phyloP scores from a whole-genome alignment of 2,797 vertebrate genomes.

The Sebastes dallii region DNA sequence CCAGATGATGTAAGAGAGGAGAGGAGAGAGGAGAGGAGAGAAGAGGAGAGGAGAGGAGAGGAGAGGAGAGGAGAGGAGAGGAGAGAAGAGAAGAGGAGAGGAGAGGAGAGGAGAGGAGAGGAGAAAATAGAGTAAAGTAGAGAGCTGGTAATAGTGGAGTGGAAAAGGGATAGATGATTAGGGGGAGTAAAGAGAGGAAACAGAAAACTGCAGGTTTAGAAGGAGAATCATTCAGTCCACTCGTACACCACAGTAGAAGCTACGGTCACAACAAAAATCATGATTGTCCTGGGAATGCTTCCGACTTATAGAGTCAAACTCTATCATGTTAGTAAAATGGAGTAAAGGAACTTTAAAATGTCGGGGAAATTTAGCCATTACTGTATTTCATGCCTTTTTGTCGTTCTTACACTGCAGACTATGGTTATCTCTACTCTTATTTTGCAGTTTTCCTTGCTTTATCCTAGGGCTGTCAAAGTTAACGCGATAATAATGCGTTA shows the following conservation, averaged over 20 bases:
- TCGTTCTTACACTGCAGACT: background rate
- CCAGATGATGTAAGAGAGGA: constrained; percentile 35
- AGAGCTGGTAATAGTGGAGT: background rate
- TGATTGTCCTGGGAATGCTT: background rate
- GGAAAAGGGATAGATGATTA: background rate
- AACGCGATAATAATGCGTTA: no score
- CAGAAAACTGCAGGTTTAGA: constrained; percentile 10
- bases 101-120: background rate
- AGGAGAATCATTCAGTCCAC: background rate
- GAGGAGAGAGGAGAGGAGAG: background rate
- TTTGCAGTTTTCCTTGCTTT: no score
- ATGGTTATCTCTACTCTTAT: background rate
- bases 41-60: background rate
- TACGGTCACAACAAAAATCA: background rate
- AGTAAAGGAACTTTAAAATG: background rate
- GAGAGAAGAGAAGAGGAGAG: background rate
- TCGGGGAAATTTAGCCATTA: background rate
- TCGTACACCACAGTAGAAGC: background rate
- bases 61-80: background rate
- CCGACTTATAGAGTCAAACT: background rate
- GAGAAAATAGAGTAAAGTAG: background rate
- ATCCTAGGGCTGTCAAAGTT: no score
- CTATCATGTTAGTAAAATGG: background rate
- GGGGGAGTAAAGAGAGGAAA: background rate
- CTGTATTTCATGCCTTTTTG: background rate